These are phyloP conservation scores for Numida meleagris DNA, from an alignment of 2,113 vertebrate genomes.

Conservation along the genomic window DNA sequence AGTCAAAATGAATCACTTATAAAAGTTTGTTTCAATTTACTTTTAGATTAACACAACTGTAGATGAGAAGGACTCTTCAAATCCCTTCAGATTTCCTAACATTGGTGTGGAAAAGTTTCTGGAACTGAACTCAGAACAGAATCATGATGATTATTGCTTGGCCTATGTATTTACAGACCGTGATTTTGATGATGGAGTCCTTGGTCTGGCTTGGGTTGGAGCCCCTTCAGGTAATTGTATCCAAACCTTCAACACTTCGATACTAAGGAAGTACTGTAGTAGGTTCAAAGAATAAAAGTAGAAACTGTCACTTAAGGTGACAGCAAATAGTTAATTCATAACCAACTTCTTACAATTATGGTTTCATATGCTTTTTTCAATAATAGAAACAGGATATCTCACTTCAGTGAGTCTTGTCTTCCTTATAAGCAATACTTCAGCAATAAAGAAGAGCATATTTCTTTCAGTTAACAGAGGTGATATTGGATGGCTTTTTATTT, in stretches of 20 bases:
- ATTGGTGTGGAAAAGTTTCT: slow-evolving; percentile 99
- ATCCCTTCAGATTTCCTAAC: slow-evolving; percentile 97
- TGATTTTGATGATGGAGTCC: slow-evolving; percentile 97
- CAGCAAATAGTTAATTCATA: background rate
- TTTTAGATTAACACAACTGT: slow-evolving; percentile 93
- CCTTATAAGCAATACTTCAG: background rate
- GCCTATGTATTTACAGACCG: slow-evolving; percentile 98
- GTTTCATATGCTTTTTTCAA: background rate
- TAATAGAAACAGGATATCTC: background rate
- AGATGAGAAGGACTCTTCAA: slow-evolving; percentile 89
- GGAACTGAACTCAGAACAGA: slow-evolving; percentile 98
- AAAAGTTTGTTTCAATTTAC: slow-evolving; percentile 39
- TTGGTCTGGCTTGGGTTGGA: slow-evolving; percentile 98
- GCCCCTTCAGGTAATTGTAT: slow-evolving; percentile 90
- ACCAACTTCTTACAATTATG: background rate
- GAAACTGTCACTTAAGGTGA: background rate
- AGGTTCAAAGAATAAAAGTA: background rate
- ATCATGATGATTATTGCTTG: slow-evolving; percentile 98
- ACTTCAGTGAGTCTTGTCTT: background rate
- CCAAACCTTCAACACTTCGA: background rate
- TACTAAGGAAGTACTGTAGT: background rate
- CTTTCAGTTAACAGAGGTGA: background rate
- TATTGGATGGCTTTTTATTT: background rate
- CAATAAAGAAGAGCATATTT: background rate
- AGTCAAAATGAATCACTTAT: background rate